Evolutionary conservation across 2,797 vertebrate genomes (phyloP).

Genomic region (Sebastes oblongus): DNA sequence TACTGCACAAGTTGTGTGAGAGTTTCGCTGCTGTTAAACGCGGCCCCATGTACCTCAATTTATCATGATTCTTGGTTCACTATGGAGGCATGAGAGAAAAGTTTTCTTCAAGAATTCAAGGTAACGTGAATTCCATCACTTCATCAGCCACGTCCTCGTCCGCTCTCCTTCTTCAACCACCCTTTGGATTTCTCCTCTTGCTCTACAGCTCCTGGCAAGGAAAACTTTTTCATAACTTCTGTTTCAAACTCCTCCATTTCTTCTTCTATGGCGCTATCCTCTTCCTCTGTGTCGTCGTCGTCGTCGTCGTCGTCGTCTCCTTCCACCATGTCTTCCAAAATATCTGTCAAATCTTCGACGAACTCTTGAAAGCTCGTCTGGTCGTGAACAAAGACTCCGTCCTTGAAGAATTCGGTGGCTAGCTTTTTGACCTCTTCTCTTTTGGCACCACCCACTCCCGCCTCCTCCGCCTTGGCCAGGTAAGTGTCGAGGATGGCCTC

Average conservation of each 20-base stretch:
- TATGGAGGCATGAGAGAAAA: not conserved
- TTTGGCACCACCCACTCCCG: conserved; percentile 49
- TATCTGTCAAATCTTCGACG: conserved; percentile 87
- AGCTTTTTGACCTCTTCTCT: conserved; percentile 68
- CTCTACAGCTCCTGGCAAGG: conserved; percentile 32
- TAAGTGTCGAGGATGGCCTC: conserved; percentile 75
- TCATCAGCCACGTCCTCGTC: conserved; percentile 63
- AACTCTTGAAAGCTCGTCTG: conserved; percentile 88
- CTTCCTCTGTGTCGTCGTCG: conserved; percentile 53
- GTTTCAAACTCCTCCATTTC: conserved; percentile 81
- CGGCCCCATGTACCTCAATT: not conserved
- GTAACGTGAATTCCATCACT: not conserved
- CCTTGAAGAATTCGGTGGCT: conserved; percentile 81
- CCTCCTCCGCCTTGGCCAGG: conserved; percentile 73
- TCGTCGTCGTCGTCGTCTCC: conserved; percentile 66
- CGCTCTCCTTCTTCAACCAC: conserved; percentile 65
- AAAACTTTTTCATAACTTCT: conserved; percentile 78
- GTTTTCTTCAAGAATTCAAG: not conserved
- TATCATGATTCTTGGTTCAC: not conserved
- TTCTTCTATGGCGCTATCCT: conserved; percentile 64
- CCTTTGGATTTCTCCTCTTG: conserved; percentile 52
- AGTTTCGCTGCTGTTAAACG: no score
- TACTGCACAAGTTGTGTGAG: no score
- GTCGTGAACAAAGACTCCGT: conserved; percentile 86
- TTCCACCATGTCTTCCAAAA: conserved; percentile 88